phyloP scores from a whole-genome alignment of 2,113 vertebrate genomes.

The Bubo bubo region DNA sequence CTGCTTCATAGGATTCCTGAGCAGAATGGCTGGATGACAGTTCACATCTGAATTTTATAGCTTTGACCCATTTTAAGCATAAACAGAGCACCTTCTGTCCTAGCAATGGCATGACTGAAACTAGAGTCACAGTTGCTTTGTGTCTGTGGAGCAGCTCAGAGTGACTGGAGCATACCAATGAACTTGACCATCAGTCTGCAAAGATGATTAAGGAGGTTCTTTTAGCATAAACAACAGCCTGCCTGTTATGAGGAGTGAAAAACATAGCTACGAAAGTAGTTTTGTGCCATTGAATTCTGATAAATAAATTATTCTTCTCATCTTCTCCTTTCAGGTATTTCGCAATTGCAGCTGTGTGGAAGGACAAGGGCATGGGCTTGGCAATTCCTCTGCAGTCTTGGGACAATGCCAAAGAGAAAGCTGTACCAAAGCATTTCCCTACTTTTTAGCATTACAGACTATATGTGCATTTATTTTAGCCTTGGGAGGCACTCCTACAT shows the following conservation, averaged over 20 bases:
- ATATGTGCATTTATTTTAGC: slow-evolving; percentile 80
- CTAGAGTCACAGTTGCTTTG: neutral
- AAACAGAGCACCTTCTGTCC: neutral
- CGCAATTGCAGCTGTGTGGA: slow-evolving; percentile 87
- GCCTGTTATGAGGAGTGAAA: neutral
- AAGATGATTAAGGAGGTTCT: neutral
- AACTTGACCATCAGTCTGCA: neutral
- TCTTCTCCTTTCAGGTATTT: slow-evolving; percentile 78
- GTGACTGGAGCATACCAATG: neutral
- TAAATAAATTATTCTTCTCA: neutral
- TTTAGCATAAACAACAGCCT: neutral
- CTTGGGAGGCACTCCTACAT: slow-evolving; percentile 81
- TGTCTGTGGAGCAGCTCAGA: neutral
- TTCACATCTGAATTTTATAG: neutral
- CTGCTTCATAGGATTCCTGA: neutral
- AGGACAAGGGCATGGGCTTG: slow-evolving; percentile 56
- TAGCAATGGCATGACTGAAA: neutral
- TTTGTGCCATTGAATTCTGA: neutral
- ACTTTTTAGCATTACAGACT: slow-evolving; percentile 82
- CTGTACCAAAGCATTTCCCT: slow-evolving; percentile 81
- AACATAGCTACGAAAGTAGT: neutral
- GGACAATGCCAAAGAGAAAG: slow-evolving; percentile 82
- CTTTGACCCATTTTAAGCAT: neutral
- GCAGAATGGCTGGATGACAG: neutral
- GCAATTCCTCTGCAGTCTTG: slow-evolving; percentile 78